Conservation (phyloP, 2,113 vertebrate genomes). For the Choloepus hoffmanni region DNA sequence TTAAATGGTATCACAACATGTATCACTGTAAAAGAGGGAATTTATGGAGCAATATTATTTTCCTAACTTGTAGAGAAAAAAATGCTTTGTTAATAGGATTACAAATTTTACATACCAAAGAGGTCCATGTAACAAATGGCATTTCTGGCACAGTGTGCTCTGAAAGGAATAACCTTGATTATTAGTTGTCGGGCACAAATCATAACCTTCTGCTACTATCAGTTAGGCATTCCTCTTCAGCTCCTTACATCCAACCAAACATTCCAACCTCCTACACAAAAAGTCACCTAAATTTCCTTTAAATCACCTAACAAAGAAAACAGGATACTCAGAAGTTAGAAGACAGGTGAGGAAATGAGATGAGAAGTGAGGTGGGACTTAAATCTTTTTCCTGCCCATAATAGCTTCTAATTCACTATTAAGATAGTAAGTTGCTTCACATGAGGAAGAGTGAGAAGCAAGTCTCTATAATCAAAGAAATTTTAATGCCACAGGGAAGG, state of each 20-base stretch:
- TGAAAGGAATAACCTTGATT: conserved; percentile 10
- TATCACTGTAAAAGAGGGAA: conserved; percentile 8
- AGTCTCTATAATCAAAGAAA: conserved; percentile 59
- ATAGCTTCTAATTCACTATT: conserved; percentile 52
- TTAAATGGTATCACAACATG: conserved; percentile 41
- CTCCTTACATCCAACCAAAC: conserved; percentile 38
- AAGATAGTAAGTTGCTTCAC: conserved; percentile 40
- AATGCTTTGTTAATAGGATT: background rate
- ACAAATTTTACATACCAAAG: conserved; percentile 30
- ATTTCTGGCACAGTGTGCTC: background rate
- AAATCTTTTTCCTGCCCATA: conserved; percentile 6
- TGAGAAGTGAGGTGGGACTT: background rate
- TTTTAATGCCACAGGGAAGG: background rate
- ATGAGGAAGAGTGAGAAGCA: conserved; percentile 38
- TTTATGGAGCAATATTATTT: conserved; percentile 16
- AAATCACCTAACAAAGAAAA: conserved; percentile 46
- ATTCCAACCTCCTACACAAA: conserved; percentile 32
- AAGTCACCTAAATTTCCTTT: conserved; percentile 37
- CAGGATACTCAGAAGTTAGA: background rate
- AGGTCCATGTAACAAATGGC: background rate
- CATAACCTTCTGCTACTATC: background rate
- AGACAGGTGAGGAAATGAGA: background rate
- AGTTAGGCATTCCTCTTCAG: conserved; percentile 29
- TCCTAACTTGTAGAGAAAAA: background rate
- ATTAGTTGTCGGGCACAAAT: conserved; percentile 19